Evolutionary conservation across 2,113 vertebrate species (phyloP), one percentile per base, ranked within the genome.

Genomic region (Emydocephalus ijimae): DNA sequence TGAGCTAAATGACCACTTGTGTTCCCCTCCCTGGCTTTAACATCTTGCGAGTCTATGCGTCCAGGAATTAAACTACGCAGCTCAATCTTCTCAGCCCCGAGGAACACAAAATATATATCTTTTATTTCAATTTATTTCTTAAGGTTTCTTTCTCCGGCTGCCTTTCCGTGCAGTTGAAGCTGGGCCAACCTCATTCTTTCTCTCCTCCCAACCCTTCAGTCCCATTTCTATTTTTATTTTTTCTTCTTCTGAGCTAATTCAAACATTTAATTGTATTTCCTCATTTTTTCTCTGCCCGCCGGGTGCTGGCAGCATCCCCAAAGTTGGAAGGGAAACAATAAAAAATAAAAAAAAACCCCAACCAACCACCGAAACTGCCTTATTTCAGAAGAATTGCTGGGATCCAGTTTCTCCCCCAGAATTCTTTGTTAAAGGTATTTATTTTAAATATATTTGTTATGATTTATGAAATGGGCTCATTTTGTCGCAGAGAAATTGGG

Each of bases 221-320:
- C 48, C 48, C 11, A 23, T 39, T 11, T 14, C 34, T 39, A 3
- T 14, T 43, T 21, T 39, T 43, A 43, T 43, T 43, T 34, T 23
- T 3, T 5, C 48, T 48, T 8, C 48, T 12, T 18, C 11, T 34
- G 6, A 23, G 11, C 11, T 48, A 26, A 20, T 55, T 55, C 20
- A 88, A 92, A 88, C 54, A 92, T 69, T 52, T 14, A 29, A 50
- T 69, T 88, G 54, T 5, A 14, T 88, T 92, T 92, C 91, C 91
- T 92, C 86, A 4, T 88, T 88, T 92, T 54, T 55, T 55, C 54
- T 56, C 8, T 6, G 21, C 56, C 34, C 3, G 26, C 4, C 20
- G 9, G 11, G 5, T 18, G 50, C 57, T 39, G 57, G 14, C 39
- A 23, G 7, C 48, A 48, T 48, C 48, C 48, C n/a, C 39, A 88